Evolutionary conservation across 2,797 vertebrate species (phyloP), one percentile per base, ranked within the genome.

Genomic region (Apogon hyalosoma): DNA sequence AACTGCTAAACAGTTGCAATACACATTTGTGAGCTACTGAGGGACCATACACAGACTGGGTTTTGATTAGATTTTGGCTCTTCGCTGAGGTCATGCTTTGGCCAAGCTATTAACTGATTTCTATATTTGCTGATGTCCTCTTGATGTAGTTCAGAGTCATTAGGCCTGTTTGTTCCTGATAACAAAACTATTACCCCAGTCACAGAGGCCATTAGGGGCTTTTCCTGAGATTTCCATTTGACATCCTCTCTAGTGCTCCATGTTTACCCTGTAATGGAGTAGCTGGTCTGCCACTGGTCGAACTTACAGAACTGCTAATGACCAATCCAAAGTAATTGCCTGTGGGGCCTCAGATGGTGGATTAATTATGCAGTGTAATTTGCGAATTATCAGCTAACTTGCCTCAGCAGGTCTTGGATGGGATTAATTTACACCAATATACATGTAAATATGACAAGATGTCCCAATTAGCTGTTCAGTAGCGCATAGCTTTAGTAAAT

Each of bases 341-440:
- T 87, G 66, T 5, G 42, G 75, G 76, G 68, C 81, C 78, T 83
- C 79, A 65, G 75, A 70, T 75, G 77, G 68, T 69, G 71, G 79
- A 87, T 81, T 81, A 85, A 92, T 90, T 86, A 87, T 63, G 59
- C 57, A 73, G 79, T 64, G 66, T 81, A 78, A 90, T 90, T 90
- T 86, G 69, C 36, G 7, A 84, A 90, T 88, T 73, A 88, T 87
- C 77, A 69, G 55, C 54, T 74, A 78, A 79, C 59, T 85, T 76
- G 66, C 72, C 49, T 76, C 63, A 69, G 70, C 77, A 62, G 74
- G 50, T 64, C 68, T 77, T 45, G 38, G 47, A 75, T 70, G 49
- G 62, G 70, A 80, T 87, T 79, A 42, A 82, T 87, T 83, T 82
- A 65, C 42, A 47, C 43, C 24, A 53, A 80, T 63, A 84, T 69